Conservation (phyloP, 2,888 invertebrate species). For the Lithosia quadra region DNA sequence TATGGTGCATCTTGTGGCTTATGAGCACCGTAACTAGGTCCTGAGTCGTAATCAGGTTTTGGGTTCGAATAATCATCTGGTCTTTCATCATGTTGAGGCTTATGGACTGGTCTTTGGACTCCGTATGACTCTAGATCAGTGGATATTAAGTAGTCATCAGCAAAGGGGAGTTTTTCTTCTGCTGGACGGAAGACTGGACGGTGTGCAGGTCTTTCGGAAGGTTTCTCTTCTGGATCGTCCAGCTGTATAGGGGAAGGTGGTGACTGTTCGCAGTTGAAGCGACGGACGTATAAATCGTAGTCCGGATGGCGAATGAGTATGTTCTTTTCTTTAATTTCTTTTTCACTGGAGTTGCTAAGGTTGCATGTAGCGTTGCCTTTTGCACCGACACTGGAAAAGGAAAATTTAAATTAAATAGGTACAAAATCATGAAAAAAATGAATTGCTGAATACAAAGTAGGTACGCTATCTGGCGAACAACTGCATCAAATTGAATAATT, state of each 20-base stretch:
- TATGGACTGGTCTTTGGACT: constrained; percentile 50
- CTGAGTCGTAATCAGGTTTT: constrained; percentile 67
- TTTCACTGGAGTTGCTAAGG: constrained; percentile 71
- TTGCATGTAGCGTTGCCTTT: constrained; percentile 83
- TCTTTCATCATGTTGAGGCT: constrained; percentile 61
- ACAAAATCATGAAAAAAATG: too few species aligned
- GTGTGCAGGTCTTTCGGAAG: constrained; percentile 57
- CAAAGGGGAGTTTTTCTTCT: constrained; percentile 68
- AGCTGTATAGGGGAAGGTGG: constrained; percentile 74
- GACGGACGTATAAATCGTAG: constrained; percentile 76
- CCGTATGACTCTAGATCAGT: constrained; percentile 58
- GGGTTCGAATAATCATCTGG: constrained; percentile 70
- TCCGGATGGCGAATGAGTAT: constrained; percentile 72
- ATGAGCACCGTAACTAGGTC: constrained; percentile 74
- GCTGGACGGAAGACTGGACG: constrained; percentile 76
- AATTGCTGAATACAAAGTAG: too few species aligned
- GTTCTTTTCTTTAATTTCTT: constrained; percentile 71
- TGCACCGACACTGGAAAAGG: constrained; percentile 75
- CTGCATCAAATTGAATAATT: too few species aligned
- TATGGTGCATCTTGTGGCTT: constrained; percentile 73
- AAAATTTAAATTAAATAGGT: background rate
- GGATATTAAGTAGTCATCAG: constrained; percentile 63
- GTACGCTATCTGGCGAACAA: too few species aligned
- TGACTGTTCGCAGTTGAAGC: constrained; percentile 77
- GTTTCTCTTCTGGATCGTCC: constrained; percentile 54